Base-by-base conservation (phyloP, 2,797 vertebrate genomes). In the Kryptolebias ocellatus region DNA sequence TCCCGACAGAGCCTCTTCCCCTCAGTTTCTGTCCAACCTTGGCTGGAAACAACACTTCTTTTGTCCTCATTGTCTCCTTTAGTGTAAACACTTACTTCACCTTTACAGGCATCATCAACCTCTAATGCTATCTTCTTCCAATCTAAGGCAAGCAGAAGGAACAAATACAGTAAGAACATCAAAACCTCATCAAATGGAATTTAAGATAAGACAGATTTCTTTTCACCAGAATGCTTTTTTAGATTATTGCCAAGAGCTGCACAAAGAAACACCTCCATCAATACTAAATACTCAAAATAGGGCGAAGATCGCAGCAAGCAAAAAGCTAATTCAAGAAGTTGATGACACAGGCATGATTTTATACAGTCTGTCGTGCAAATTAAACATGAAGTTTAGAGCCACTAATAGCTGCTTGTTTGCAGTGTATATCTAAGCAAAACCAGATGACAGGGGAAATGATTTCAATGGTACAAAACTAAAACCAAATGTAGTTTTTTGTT, bases 61-160 rank as follows among this genome's bases (percentile, higher is more conserved):
- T 0, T 0, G 0, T 0, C 1, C 0, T 54, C 0, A 0, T 2
- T 10, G 27, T 12, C 8, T 3, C 5, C 28, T 10, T 37, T 5
- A 2, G 58, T 66, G 27, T 66, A 0, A 47, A 88, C 34, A 1
- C 29, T 64, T 14, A 92, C 79, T 0, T 1, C 0, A 37, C 93
- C 93, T 0, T 52, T 27, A 17, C 92, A 93, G 24, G 72, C 0
- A 0, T 1, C 0, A 0, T 1, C 0, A 0, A 1, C 1, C 5
- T 47, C 14, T 27, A 92, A 65, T 0, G 24, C n/a, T 37, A 92
- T 51, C 45, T 49, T 74, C 1, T 1, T 68, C 86, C 74, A 83
- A 0, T 0, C 93, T 93, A 0, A 14, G 39, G 50, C 1, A 2
- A 64, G 7, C 1, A 73, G 18, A 10, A 3, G 47, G 8, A 17